Percentiles rank a stretch among this genome's conserved stretches.
These are phyloP conservation scores for Rhamnusium bicolor DNA, from an alignment of 2,888 invertebrate genomes.

Conservation along the genomic window DNA sequence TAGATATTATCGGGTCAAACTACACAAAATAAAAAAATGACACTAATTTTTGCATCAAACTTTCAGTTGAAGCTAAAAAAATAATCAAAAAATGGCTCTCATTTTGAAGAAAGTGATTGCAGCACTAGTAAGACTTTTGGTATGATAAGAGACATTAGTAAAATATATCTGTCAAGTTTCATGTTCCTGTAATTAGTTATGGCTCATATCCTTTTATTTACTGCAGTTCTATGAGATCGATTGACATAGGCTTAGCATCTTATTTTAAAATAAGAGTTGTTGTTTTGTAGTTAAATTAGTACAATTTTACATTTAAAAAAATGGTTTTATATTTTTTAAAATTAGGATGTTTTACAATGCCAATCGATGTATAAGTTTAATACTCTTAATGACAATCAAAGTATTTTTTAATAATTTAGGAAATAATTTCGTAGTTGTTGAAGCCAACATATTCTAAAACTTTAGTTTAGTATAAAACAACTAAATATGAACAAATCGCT, in stretches of 20 bases:
- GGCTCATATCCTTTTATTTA: too few species aligned
- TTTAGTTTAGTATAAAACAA: conserved; percentile 6
- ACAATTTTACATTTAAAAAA: neutral
- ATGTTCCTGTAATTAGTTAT: too few species aligned
- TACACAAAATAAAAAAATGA: too few species aligned
- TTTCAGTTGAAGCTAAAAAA: too few species aligned
- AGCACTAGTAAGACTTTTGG: too few species aligned
- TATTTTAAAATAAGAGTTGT: neutral
- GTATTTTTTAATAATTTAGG: conserved; percentile 16
- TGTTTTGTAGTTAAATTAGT: neutral
- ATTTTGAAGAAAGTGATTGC: too few species aligned
- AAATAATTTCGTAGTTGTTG: conserved; percentile 8
- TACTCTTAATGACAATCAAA: conserved; percentile 29
- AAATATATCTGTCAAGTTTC: too few species aligned
- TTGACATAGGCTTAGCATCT: neutral
- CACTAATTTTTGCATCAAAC: too few species aligned
- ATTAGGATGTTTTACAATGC: neutral
- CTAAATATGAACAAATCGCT: conserved; percentile 4
- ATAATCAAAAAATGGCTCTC: too few species aligned
- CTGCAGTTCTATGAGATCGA: too few species aligned
- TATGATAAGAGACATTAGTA: too few species aligned
- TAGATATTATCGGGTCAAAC: too few species aligned
- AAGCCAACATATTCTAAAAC: neutral
- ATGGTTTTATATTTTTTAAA: neutral
- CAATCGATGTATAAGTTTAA: conserved; percentile 6